Evolutionary conservation across 1,140 invertebrate species (phyloP), one percentile per base, ranked within the genome.

Genomic region (Heliconius hewitsoni): DNA sequence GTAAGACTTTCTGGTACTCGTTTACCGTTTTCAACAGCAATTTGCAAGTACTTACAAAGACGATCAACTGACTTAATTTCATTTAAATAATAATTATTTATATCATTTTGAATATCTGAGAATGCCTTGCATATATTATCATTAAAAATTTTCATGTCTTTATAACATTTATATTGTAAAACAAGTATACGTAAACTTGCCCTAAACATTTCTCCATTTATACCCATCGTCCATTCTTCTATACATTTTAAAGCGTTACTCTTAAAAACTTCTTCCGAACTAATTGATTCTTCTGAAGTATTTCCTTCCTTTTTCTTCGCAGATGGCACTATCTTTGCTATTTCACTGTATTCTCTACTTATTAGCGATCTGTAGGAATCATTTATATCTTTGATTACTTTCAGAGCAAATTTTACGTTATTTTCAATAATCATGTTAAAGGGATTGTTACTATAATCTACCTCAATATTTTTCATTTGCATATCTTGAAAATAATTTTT

Each of bases 11-110:
- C 93, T 74, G 94, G 90, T 52, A 96, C 90, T 73, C 82, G 80
- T 83, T 82, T 89, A 60, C 93, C 95, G 72, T 91, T 88, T 90
- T 96, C 96, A 60, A 96, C 94, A 3, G 96, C 96, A 82, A 93
- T 90, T 82, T 93, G 90, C 57, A 96, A 90, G 71, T 96, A 93
- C 71, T 95, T 93, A 76, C 95, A 95, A 70, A 95, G 89, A 23
- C 94, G 89, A 81, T 95, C 91, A 8, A 96, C 94, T 81, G 95
- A 95, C 82, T 94, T 90, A 27, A 96, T 92, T 85, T 96, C 96
- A 50, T 91, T 92, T 50, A 91, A 73, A 81, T 96, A 96, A 84
- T 95, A 92, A n/a, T 87, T 85, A 76, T 94, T 82, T n/a, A 96
- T 95, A 52, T 89, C 66, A 19, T 94, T 85, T 83, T 94, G 91